phyloP scores from a whole-genome alignment of 2,113 vertebrate species.

The Aplodontia rufa region DNA sequence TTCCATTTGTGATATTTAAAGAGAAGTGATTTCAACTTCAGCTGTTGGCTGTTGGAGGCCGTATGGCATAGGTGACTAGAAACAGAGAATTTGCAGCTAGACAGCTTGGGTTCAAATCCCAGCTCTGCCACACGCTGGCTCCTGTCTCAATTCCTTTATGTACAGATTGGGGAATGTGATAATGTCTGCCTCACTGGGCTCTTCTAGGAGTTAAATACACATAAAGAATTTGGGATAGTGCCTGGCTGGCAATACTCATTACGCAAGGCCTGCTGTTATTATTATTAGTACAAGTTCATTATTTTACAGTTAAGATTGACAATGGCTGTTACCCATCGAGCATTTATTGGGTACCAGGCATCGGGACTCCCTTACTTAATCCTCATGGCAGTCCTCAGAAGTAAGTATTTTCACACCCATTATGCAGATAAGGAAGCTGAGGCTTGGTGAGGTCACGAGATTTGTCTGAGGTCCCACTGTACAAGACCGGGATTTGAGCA shows the following conservation, averaged over 20 bases:
- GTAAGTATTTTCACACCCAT: background rate
- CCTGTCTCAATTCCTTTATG: too few relatives aligned
- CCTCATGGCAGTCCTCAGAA: background rate
- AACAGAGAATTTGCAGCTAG: too few relatives aligned
- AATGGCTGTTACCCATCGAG: background rate
- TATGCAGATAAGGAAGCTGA: background rate
- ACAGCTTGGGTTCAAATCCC: background rate
- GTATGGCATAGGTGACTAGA: background rate
- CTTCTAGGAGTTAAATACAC: background rate
- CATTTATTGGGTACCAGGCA: background rate
- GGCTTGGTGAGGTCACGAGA: background rate
- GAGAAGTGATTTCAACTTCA: background rate
- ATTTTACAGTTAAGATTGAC: too few relatives aligned
- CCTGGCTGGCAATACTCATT: background rate
- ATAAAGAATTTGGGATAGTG: background rate
- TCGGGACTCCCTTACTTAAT: background rate
- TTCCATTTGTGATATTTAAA: background rate
- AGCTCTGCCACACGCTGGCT: background rate
- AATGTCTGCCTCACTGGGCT: background rate
- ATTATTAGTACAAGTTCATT: background rate
- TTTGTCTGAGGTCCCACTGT: background rate
- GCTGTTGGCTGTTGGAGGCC: background rate
- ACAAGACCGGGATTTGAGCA: background rate
- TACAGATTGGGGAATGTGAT: background rate
- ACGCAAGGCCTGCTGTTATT: background rate